Conservation (phyloP, 2,888 invertebrate species). For the Aproaerema taeniolella region DNA sequence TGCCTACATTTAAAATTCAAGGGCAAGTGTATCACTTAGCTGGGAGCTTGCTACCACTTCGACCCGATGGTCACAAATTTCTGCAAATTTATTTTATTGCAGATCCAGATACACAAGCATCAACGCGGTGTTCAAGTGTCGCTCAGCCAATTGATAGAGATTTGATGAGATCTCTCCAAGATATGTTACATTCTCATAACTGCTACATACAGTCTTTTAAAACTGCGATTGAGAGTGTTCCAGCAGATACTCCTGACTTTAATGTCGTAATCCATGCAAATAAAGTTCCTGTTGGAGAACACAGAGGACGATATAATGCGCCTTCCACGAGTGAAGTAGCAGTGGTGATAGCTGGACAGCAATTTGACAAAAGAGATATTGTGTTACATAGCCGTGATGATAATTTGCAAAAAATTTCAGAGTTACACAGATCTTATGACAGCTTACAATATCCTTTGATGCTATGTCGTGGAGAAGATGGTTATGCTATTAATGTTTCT, state of each 20-base stretch:
- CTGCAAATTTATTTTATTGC: constrained; percentile 21
- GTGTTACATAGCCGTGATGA: constrained; percentile 13
- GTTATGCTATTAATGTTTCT: constrained; percentile 12
- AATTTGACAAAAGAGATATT: constrained; percentile 12
- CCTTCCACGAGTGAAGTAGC: constrained; percentile 18
- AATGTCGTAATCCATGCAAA: constrained; percentile 21
- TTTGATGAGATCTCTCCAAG: constrained; percentile 10
- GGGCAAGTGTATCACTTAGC: too few species aligned
- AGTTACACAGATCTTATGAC: constrained; percentile 17
- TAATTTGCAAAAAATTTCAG: constrained; percentile 6
- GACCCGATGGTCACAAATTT: too few species aligned
- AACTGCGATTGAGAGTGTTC: constrained; percentile 19
- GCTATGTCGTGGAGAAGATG: constrained; percentile 15
- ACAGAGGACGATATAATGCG: constrained; percentile 22
- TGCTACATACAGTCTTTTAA: constrained; percentile 18
- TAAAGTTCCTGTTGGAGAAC: constrained; percentile 22
- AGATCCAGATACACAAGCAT: too few species aligned
- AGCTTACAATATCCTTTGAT: constrained; percentile 14
- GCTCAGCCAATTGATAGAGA: constrained; percentile 13
- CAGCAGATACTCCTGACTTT: constrained; percentile 18
- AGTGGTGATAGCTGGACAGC: constrained; percentile 1
- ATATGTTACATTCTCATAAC: constrained; percentile 19
- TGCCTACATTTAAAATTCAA: too few species aligned
- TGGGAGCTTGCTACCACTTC: too few species aligned
- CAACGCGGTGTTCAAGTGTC: constrained; percentile 15